Base-by-base conservation (phyloP, 1,140 invertebrate genomes). In the Zaprionus kolodkinae region DNA sequence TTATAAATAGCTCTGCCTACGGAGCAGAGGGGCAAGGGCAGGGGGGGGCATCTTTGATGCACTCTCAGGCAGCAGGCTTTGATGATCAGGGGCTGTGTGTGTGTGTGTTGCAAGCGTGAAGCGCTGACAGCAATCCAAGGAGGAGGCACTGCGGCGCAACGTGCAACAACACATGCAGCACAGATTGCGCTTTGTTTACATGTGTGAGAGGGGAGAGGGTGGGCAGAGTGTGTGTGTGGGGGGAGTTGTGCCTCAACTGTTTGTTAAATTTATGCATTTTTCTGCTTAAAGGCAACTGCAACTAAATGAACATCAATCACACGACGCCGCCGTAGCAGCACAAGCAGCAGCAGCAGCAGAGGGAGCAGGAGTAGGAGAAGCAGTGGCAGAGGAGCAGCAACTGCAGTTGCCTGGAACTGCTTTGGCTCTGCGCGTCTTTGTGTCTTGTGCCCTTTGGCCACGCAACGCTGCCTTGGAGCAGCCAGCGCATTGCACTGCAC, bases 211-310 rank as follows among this genome's bases (percentile, higher is more conserved):
- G 38, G 30, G 15, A 25, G 27, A 30, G 27, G 27, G 27, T 30
- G 27, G 27, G 27, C 6, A 7, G 54, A 17, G 2, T 12, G 1
- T 36, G n/a, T 27, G 11, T n/a, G 3, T 13, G n/a, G 21, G 15
- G 40, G 35, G 25, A 30, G 30, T 33, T 40, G n/a, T 30, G 68
- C 61, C 50, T 35, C 68, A 38, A 48, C 71, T 87, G 85, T 88
- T 89, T 89, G 81, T 89, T 88, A 85, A 88, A 88, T 88, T 89
- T 88, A 88, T 88, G 85, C 85, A 89, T 88, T 88, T 89, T 88
- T 88, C 85, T 81, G 85, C 85, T 79, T 85, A 88, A 88, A 88
- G 85, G 85, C 85, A 76, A 84, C 27, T 76, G 85, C 85, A 89
- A 88, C 85, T 81, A 89, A 89, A 88, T 89, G 85, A 88, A 88